Percentiles rank a stretch among this genome's conserved stretches.
Conservation (phyloP, 1,140 invertebrate genomes). For the Alviniconcha marisindica region DNA sequence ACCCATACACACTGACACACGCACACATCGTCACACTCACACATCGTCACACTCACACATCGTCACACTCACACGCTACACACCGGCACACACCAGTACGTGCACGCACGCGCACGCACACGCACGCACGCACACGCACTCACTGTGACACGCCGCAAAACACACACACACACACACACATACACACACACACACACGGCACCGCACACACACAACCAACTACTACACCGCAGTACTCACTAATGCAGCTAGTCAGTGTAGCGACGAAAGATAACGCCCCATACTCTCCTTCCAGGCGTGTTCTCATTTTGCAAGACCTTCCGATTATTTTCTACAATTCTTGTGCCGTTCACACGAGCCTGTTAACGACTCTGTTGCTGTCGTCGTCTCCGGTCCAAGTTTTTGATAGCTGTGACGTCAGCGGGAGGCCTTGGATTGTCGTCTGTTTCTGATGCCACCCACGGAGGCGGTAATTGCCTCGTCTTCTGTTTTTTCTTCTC, state of each 20-base stretch:
- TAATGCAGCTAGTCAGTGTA: neutral
- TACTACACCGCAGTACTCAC: neutral
- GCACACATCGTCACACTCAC: slow-evolving; percentile 19
- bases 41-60: neutral
- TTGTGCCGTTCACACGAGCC: neutral
- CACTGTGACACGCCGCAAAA: neutral
- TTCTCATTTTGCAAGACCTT: no score
- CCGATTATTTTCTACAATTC: neutral
- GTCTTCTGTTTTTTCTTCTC: no score
- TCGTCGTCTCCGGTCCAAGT: no score
- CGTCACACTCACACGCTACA: neutral
- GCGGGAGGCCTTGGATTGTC: no score
- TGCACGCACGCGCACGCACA: neutral
- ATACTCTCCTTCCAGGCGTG: neutral
- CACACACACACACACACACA: slow-evolving; percentile 14
- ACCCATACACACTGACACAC: slow-evolving; percentile 20
- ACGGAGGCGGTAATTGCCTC: no score
- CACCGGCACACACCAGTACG: neutral
- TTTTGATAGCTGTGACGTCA: no score
- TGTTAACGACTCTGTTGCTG: no score
- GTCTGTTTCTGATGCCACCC: no score
- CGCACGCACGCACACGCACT: neutral
- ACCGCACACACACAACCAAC: neutral
- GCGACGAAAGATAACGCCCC: neutral
- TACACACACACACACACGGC: neutral